Evolutionary conservation across 2,113 vertebrate species (phyloP).

Genomic region (Numenius arquata): DNA sequence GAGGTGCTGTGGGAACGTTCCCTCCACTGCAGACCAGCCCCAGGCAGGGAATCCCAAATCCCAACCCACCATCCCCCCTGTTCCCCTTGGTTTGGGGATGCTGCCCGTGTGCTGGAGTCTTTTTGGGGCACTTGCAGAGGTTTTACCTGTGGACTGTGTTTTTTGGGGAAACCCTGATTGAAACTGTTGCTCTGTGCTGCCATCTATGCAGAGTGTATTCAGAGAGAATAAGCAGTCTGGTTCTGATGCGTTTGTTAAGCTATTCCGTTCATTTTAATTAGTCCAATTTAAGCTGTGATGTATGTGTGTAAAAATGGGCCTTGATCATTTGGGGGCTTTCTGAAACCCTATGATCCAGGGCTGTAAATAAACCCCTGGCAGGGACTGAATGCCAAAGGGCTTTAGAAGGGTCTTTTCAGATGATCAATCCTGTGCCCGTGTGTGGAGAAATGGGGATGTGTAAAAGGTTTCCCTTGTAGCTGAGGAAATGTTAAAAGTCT

Average conservation of each 20-base stretch:
- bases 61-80: rapidly evolving
- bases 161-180: not conserved
- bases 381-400: not conserved
- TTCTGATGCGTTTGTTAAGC: not conserved
- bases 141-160: not conserved
- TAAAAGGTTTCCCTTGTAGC: not conserved
- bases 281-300: not conserved
- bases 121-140: not conserved
- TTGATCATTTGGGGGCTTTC: not conserved
- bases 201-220: not conserved
- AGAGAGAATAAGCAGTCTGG: not conserved
- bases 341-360: not conserved
- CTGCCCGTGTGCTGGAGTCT: rapidly evolving
- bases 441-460: not conserved
- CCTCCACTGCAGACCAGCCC: not conserved
- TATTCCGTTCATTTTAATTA: not conserved
- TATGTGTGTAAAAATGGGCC: not conserved
- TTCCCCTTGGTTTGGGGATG: rapidly evolving
- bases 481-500: not conserved
- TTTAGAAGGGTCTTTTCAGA: not conserved
- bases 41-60: rapidly evolving
- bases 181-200: not conserved
- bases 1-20: not conserved
- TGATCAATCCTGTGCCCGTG: not conserved
- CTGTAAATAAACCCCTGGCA: not conserved